Evolutionary conservation across 2,797 vertebrate species (phyloP).

Genomic region (Urophycis tenuis): DNA sequence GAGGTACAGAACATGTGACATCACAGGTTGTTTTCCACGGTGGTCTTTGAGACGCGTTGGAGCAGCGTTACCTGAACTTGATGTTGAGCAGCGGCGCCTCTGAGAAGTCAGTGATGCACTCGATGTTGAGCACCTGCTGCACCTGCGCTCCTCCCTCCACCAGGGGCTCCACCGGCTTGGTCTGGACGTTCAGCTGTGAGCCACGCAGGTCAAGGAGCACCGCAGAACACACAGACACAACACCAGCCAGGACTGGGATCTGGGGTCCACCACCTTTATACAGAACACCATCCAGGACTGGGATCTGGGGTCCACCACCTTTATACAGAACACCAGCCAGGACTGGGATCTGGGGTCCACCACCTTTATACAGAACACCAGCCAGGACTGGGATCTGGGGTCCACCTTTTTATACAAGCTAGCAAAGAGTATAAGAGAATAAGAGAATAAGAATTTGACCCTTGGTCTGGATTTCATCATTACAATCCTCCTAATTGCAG

Average conservation of each 20-base stretch:
- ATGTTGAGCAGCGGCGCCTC: conserved; percentile 81
- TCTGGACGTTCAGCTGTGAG: conserved; percentile 85
- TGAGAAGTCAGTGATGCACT: conserved; percentile 82
- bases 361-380: neutral
- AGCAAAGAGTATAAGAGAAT: neutral
- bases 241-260: neutral
- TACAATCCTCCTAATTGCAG: no score
- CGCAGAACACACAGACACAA: neutral
- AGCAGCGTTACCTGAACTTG: conserved; percentile 78
- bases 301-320: neutral
- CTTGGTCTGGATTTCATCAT: no score
- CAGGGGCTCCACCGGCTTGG: conserved; percentile 81
- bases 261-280: no score
- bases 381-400: neutral
- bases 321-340: neutral
- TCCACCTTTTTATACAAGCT: no score
- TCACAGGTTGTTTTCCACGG: neutral
- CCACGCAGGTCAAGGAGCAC: conserved; percentile 66
- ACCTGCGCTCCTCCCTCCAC: conserved; percentile 90
- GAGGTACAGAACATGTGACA: no score
- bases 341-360: neutral
- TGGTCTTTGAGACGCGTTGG: neutral
- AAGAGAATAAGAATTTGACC: neutral
- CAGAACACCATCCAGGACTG: neutral
- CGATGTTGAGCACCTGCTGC: conserved; percentile 91